Percentiles rank a stretch among this genome's conserved stretches.
phyloP scores from a whole-genome alignment of 2,797 vertebrate species.

The Oreonectes daqikongensis region DNA sequence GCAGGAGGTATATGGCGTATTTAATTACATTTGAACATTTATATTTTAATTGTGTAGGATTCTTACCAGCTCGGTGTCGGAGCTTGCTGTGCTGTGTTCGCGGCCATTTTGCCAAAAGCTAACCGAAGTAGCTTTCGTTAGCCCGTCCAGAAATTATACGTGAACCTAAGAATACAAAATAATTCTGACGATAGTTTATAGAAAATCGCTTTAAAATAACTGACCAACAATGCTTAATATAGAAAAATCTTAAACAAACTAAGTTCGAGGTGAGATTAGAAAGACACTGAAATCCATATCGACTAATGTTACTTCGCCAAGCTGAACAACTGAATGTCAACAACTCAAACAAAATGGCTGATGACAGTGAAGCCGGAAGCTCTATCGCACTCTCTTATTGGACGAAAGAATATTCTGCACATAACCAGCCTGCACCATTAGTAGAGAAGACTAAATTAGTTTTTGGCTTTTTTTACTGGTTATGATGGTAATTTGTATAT shows the following conservation, averaged over 20 bases:
- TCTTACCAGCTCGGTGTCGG: slow-evolving; percentile 75
- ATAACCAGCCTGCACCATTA: background rate
- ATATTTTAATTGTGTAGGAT: background rate
- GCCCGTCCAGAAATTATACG: slow-evolving; percentile 32
- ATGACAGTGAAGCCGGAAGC: background rate
- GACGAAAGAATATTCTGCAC: background rate
- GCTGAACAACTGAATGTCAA: slow-evolving; percentile 28
- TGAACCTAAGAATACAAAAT: background rate
- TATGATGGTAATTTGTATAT: no score
- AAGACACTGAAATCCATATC: background rate
- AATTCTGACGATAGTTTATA: background rate
- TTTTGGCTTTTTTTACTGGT: no score
- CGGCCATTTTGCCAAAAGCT: slow-evolving; percentile 78
- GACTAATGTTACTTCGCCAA: background rate
- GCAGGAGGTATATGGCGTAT: no score
- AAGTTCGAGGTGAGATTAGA: background rate
- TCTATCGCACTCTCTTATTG: slow-evolving; percentile 10
- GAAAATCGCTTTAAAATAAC: background rate
- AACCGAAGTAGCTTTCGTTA: slow-evolving; percentile 52
- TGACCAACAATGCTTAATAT: background rate
- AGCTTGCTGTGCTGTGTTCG: slow-evolving; percentile 74
- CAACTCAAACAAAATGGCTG: slow-evolving; percentile 55
- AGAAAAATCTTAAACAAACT: background rate
- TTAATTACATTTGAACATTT: background rate
- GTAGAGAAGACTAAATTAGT: no score